Evolutionary conservation across 2,888 invertebrate genomes (phyloP).

Genomic region (Chrysomela aeneicollis): DNA sequence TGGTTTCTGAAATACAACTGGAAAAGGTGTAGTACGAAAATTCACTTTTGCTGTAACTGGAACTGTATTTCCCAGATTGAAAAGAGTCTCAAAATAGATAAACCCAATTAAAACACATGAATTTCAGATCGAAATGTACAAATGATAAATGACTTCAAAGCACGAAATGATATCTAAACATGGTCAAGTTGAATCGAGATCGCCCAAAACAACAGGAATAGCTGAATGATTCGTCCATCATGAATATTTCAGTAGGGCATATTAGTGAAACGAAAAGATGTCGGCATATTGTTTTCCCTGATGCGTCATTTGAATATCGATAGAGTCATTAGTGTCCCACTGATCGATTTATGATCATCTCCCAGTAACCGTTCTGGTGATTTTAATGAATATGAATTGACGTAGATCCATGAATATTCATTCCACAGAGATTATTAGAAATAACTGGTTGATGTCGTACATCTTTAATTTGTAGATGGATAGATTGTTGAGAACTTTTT

Average conservation of each 20-base stretch:
- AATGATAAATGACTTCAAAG: no score
- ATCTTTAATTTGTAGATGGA: slow-evolving; percentile 17
- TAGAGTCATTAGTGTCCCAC: slow-evolving; percentile 16
- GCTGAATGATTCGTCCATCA: background rate
- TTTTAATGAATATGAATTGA: slow-evolving; percentile 17
- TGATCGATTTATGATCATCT: slow-evolving; percentile 12
- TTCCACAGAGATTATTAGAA: slow-evolving; percentile 9
- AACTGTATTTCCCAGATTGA: no score
- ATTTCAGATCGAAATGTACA: no score
- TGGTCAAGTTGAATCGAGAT: no score
- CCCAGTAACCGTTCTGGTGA: slow-evolving; percentile 8
- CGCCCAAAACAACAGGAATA: background rate
- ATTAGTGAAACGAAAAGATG: background rate
- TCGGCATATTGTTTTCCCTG: background rate
- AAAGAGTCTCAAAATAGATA: no score
- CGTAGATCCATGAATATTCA: slow-evolving; percentile 16
- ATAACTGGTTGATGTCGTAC: slow-evolving; percentile 11
- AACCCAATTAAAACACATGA: no score
- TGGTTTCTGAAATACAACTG: no score
- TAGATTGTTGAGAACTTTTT: slow-evolving; percentile 2
- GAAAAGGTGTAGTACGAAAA: no score
- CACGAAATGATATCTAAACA: no score
- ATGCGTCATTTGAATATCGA: slow-evolving; percentile 15
- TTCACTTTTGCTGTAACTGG: no score
- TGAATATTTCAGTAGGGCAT: background rate